Evolutionary conservation across 2,113 vertebrate species (phyloP).

Genomic region (Stomatorhinus ivindoensis): DNA sequence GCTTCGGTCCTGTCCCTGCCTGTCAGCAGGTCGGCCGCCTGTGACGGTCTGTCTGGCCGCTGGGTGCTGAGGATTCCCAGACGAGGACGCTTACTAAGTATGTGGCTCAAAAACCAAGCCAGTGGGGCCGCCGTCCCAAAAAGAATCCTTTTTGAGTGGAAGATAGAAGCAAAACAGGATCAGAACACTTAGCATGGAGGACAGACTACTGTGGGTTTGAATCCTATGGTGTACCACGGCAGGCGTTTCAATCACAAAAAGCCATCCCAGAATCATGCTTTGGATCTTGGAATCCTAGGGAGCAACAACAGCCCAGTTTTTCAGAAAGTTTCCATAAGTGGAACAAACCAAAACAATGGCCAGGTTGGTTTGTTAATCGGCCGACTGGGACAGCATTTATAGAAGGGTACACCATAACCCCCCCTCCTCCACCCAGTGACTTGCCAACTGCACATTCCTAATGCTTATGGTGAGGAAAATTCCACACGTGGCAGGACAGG

Average conservation of each 20-base stretch:
- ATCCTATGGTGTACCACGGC: background rate
- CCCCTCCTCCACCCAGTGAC: background rate
- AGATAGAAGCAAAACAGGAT: background rate
- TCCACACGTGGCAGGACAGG: slow-evolving; percentile 12
- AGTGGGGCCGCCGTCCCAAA: background rate
- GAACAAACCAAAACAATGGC: background rate
- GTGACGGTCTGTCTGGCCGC: background rate
- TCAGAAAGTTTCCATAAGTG: background rate
- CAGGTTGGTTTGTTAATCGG: background rate
- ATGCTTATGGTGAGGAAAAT: slow-evolving; percentile 15
- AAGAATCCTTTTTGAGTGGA: background rate
- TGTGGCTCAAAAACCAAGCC: background rate
- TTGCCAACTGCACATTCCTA: slow-evolving; percentile 2
- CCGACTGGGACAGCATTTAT: background rate
- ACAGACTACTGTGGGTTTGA: background rate
- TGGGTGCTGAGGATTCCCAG: background rate
- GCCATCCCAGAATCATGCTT: background rate
- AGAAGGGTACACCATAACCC: background rate
- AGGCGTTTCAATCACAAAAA: background rate
- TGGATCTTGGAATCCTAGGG: background rate
- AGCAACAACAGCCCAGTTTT: background rate
- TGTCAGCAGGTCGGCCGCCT: background rate
- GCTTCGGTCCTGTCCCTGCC: background rate
- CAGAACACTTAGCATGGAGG: background rate
- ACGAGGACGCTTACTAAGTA: background rate